Percentiles rank a stretch among this genome's conserved stretches.
Conservation (phyloP, 2,888 invertebrate species). For the Pterobdella sp. region DNA sequence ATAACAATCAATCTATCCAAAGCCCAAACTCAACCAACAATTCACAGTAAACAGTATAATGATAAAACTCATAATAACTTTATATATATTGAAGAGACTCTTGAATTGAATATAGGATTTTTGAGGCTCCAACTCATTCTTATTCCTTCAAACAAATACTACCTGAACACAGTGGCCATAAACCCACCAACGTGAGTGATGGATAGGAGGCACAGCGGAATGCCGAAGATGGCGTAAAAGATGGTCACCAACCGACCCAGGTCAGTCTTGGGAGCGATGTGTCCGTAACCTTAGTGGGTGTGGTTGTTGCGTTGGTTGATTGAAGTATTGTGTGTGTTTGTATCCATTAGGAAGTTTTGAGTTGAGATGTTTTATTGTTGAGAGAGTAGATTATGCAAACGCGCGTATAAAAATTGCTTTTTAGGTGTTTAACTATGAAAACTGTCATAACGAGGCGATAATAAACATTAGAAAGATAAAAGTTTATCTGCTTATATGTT, state of each 20-base stretch:
- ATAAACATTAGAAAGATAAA: too few species aligned
- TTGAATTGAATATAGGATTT: background rate
- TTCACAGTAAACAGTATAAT: too few species aligned
- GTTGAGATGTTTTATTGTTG: background rate
- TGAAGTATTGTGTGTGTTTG: background rate
- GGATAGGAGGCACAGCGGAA: conserved; percentile 47
- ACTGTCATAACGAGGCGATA: too few species aligned
- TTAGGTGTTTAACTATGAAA: too few species aligned
- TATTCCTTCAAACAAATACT: background rate
- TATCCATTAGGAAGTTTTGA: background rate
- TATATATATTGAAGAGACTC: too few species aligned
- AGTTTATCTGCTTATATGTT: too few species aligned
- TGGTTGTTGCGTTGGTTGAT: too few species aligned
- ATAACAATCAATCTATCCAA: too few species aligned
- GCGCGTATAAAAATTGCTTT: too few species aligned
- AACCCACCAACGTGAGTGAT: conserved; percentile 49
- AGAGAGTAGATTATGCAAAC: background rate
- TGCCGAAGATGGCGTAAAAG: conserved; percentile 47
- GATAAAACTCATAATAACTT: too few species aligned
- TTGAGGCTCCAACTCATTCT: background rate
- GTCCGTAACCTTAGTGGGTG: conserved; percentile 46
- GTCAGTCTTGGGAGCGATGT: conserved; percentile 47
- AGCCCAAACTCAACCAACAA: too few species aligned
- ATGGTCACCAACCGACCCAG: conserved; percentile 48
- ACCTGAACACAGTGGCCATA: conserved; percentile 48